Percentiles rank a stretch among this genome's conserved stretches.
Evolutionary conservation across 2,113 vertebrate species (phyloP).

Genomic region (Elgaria multicarinata): DNA sequence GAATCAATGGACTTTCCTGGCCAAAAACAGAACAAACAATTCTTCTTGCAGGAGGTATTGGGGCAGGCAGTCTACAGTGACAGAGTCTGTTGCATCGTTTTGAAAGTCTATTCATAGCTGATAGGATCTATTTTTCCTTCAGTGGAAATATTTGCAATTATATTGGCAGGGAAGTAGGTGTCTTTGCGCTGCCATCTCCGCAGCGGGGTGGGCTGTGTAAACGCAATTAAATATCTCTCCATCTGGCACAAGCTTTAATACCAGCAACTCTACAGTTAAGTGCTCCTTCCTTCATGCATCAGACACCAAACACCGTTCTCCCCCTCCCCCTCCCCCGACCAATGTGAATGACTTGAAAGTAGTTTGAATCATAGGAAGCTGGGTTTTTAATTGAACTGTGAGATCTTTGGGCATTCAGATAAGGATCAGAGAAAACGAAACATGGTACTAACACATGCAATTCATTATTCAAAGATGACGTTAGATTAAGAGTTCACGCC

Average conservation of each 20-base stretch:
- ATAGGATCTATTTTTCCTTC: slow-evolving; percentile 24
- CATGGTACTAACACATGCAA: too few species aligned
- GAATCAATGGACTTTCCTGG: neutral
- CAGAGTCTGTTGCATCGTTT: neutral
- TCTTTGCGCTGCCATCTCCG: neutral
- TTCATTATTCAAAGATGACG: too few species aligned
- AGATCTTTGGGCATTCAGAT: neutral
- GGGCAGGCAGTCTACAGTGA: neutral
- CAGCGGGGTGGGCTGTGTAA: neutral
- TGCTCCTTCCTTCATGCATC: neutral
- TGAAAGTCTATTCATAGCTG: neutral
- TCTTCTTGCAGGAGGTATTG: neutral
- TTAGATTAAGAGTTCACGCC: neutral
- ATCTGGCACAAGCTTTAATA: neutral
- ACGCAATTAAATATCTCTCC: neutral
- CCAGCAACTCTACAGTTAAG: neutral
- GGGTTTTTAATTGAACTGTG: neutral
- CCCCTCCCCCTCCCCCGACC: too few species aligned
- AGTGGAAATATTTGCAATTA: slow-evolving; percentile 32
- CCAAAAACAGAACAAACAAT: neutral
- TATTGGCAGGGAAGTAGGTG: neutral
- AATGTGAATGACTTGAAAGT: neutral
- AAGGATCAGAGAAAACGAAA: neutral
- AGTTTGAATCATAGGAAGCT: neutral
- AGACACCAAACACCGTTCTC: neutral